Percentiles rank a stretch among this genome's conserved stretches.
Evolutionary conservation across 2,888 invertebrate genomes (phyloP).

Genomic region (Drosophila barbarae): DNA sequence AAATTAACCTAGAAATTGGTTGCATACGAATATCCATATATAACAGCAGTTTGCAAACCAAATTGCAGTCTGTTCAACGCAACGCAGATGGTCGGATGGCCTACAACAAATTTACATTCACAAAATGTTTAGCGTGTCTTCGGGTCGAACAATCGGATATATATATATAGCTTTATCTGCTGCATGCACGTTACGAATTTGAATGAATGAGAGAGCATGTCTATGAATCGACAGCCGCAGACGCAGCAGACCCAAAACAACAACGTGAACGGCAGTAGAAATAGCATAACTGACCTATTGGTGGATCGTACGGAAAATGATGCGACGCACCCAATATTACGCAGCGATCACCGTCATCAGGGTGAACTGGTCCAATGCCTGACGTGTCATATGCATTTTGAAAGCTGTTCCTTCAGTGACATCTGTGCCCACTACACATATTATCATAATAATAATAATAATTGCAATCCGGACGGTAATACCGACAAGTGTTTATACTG

Average conservation of each 20-base stretch:
- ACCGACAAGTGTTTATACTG: conserved; percentile 74
- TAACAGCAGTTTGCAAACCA: too few species aligned
- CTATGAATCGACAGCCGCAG: conserved; percentile 11
- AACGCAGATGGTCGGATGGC: conserved; percentile 1
- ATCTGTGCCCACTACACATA: conserved; percentile 74
- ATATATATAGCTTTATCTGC: background rate
- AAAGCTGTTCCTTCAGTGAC: conserved; percentile 62
- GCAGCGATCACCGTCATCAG: conserved; percentile 59
- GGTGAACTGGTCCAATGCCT: conserved; percentile 65
- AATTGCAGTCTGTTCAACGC: background rate
- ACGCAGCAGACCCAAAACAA: background rate
- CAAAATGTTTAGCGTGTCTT: conserved; percentile 12
- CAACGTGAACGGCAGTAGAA: background rate
- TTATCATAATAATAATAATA: conserved; percentile 68
- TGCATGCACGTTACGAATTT: conserved; percentile 4
- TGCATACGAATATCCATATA: too few species aligned
- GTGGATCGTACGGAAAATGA: conserved; percentile 74
- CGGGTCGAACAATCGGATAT: background rate
- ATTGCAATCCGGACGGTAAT: conserved; percentile 1
- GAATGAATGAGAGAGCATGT: conserved; percentile 20
- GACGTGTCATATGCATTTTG: conserved; percentile 67
- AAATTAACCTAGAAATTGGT: background rate
- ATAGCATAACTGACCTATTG: background rate
- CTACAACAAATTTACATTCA: background rate
- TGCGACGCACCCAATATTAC: conserved; percentile 74